Conservation (phyloP, 2,888 invertebrate species). For the Calameuta idolon region DNA sequence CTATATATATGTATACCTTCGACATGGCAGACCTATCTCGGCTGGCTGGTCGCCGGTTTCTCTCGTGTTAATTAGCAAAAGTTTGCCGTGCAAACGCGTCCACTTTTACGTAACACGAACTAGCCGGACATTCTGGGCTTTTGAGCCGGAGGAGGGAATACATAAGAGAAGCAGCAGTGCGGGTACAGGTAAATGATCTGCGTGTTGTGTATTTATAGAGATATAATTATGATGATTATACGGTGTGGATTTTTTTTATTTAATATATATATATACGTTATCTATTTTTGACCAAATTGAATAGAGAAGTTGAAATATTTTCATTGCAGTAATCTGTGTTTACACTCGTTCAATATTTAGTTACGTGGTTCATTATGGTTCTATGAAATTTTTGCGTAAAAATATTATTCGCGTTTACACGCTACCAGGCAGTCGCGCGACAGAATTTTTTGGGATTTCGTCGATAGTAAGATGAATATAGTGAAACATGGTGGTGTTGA, state of each 20-base stretch:
- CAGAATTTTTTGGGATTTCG: neutral
- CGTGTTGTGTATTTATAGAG: neutral
- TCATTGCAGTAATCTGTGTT: neutral
- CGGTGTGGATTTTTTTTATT: neutral
- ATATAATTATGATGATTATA: neutral
- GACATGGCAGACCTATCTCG: constrained; percentile 46
- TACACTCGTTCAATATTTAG: neutral
- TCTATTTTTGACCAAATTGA: neutral
- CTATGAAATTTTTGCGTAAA: neutral
- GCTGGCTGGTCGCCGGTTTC: constrained; percentile 63
- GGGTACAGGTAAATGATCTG: neutral
- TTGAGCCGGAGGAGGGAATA: neutral
- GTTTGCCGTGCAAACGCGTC: constrained; percentile 62
- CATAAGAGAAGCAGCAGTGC: neutral
- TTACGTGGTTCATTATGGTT: neutral
- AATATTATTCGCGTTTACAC: neutral
- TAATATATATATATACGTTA: neutral
- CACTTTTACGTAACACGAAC: constrained; percentile 57
- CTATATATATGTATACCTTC: neutral
- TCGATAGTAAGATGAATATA: too few relatives aligned
- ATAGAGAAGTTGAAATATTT: neutral
- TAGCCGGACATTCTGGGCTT: neutral
- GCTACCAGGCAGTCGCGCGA: too few relatives aligned
- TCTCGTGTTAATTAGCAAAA: constrained; percentile 65
- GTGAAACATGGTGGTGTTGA: neutral